These are phyloP conservation scores for Hipparchia semele DNA, from an alignment of 2,888 invertebrate species.

Conservation along the genomic window DNA sequence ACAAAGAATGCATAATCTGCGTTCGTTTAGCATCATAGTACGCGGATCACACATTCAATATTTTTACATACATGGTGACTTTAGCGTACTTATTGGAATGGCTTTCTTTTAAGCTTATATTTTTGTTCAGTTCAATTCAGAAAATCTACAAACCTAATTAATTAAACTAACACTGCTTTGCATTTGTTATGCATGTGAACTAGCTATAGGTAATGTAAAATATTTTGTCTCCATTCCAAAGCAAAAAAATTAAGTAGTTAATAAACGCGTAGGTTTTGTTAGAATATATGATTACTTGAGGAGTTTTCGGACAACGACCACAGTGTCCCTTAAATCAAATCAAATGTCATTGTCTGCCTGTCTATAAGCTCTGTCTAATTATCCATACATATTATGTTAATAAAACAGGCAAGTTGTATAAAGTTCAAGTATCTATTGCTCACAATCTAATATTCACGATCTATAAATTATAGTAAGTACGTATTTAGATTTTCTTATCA, in stretches of 20 bases:
- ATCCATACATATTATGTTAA: background rate
- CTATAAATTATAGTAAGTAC: background rate
- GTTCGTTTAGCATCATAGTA: slow-evolving; percentile 72
- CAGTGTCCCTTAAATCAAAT: background rate
- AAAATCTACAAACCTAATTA: slow-evolving; percentile 49
- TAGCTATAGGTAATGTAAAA: slow-evolving; percentile 73
- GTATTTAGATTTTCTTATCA: background rate
- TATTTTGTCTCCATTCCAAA: slow-evolving; percentile 43
- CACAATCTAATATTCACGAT: background rate
- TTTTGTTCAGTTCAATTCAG: slow-evolving; percentile 64
- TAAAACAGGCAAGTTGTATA: slow-evolving; percentile 9
- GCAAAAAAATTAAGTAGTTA: slow-evolving; percentile 30
- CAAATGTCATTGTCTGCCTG: slow-evolving; percentile 14
- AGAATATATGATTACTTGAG: background rate
- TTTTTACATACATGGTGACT: slow-evolving; percentile 61
- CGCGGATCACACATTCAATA: slow-evolving; percentile 70
- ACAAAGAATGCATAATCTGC: slow-evolving; percentile 60
- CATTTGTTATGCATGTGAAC: slow-evolving; percentile 81
- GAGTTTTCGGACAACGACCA: background rate
- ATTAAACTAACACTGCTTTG: slow-evolving; percentile 77
- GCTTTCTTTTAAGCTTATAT: slow-evolving; percentile 74
- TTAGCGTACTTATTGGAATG: slow-evolving; percentile 73
- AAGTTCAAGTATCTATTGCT: background rate
- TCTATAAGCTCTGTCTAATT: slow-evolving; percentile 9
- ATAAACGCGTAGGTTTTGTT: background rate